phyloP scores from a whole-genome alignment of 2,797 vertebrate species.

The Heliangelus exortis region DNA sequence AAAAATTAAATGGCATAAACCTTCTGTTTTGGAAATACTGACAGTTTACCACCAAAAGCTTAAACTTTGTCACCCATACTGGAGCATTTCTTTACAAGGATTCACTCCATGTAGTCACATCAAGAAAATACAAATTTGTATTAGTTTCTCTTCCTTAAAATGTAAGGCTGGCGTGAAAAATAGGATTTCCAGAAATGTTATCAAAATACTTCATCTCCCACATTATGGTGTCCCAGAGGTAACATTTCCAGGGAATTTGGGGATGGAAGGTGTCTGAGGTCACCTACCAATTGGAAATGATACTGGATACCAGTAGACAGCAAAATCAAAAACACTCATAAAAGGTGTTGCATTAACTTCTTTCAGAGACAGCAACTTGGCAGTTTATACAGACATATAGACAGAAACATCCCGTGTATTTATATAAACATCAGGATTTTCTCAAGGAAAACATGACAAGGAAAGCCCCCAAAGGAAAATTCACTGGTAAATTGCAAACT shows the following conservation, averaged over 20 bases:
- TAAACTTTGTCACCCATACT: not conserved
- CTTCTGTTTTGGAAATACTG: not conserved
- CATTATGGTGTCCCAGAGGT: not conserved
- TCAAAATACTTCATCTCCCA: not conserved
- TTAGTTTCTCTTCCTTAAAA: not conserved
- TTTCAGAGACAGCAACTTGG: slow-evolving; percentile 35
- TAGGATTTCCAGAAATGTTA: not conserved
- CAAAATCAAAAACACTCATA: not conserved
- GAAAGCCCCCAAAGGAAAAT: slow-evolving; percentile 20
- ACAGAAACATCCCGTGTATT: slow-evolving; percentile 17
- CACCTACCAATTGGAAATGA: not conserved
- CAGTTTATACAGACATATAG: slow-evolving; percentile 23
- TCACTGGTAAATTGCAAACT: slow-evolving; percentile 3
- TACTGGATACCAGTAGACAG: not conserved
- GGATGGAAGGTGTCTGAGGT: not conserved
- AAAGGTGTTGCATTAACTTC: not conserved
- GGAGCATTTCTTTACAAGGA: not conserved
- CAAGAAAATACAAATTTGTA: not conserved
- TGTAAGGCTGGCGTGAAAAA: not conserved
- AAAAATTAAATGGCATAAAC: not conserved
- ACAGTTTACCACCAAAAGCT: not conserved
- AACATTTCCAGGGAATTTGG: not conserved
- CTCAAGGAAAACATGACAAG: slow-evolving; percentile 26
- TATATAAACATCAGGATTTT: slow-evolving; percentile 3
- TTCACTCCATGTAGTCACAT: not conserved